Evolutionary conservation across 1,140 invertebrate species (phyloP), one percentile per base, ranked within the genome.

Genomic region (Drosophila willistoni): DNA sequence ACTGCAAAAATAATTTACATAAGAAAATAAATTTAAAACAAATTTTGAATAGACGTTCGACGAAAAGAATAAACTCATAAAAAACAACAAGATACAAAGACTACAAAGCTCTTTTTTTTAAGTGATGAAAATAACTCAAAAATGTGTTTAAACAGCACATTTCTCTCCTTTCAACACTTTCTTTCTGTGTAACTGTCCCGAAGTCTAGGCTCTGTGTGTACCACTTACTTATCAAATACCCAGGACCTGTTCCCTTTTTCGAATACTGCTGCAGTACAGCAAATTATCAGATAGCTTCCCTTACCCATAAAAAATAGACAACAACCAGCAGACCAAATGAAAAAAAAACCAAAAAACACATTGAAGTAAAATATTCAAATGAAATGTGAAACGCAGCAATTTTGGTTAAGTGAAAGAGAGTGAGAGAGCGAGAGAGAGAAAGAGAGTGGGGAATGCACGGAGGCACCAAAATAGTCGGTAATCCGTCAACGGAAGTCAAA

Each of bases 401-500:
- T 87, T 82, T 59, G 42, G 47, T 66, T 51, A 19, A 65, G 60
- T 39, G 42, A 22, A 55, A 54, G 22, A 25, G 22, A 25, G 22
- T 60, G 42, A 41, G 55, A 36, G 29, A 54, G 63, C 47, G 6
- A 17, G 2, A 51, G 56, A 59, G 57, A n/a, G 34, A 14, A 59
- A 62, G 29, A 62, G 61, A 42, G 55, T 34, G 47, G 57, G 60
- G 47, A 47, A 62, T 7, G 7, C 6, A 60, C 17, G 61, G 41
- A 71, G 65, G 36, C 70, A 70, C 73, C 54, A 77, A 89, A 89
- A 89, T 89, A 84, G 82, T 81, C 80, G 80, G 87, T 90, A 90
- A 90, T 90, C 87, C 87, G 87, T 90, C 87, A 90, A 90, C 87
- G 87, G 87, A 90, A 90, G 87, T 90, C 87, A 90, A 90, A 90